These are phyloP conservation scores for Sylvia borin DNA, from an alignment of 2,797 vertebrate species.

Conservation along the genomic window DNA sequence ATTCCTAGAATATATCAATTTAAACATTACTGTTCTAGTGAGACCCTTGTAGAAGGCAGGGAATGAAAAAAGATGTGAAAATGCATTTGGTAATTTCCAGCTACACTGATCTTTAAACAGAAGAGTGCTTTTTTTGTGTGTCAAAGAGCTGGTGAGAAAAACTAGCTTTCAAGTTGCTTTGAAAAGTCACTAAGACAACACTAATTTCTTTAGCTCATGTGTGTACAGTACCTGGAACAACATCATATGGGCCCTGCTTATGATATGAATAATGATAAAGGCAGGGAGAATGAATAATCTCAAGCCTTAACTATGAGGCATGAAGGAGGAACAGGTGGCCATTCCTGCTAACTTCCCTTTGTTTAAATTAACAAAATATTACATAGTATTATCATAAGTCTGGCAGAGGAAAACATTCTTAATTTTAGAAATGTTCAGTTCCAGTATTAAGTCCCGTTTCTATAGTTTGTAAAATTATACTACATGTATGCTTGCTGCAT, in stretches of 20 bases:
- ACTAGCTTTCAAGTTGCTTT: background rate
- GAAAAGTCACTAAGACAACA: background rate
- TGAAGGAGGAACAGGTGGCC: background rate
- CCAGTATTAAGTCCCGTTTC: background rate
- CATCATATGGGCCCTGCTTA: background rate
- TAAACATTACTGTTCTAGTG: background rate
- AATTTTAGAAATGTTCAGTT: background rate
- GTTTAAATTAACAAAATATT: background rate
- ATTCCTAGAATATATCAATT: background rate
- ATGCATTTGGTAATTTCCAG: background rate
- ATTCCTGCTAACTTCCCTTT: background rate
- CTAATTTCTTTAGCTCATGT: background rate
- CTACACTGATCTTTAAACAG: background rate
- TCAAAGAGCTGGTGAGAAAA: background rate
- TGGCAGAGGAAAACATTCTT: background rate
- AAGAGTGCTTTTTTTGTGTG: fast-evolving
- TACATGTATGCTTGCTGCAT: background rate
- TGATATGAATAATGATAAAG: background rate
- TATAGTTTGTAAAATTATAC: background rate
- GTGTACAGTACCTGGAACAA: background rate
- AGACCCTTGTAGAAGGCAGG: background rate
- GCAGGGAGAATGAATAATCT: background rate
- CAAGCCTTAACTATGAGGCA: background rate
- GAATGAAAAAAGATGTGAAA: background rate
- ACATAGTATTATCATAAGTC: background rate